These are phyloP conservation scores for Enteromius afrohamiltoni DNA, from an alignment of 2,797 vertebrate species.

Conservation along the genomic window DNA sequence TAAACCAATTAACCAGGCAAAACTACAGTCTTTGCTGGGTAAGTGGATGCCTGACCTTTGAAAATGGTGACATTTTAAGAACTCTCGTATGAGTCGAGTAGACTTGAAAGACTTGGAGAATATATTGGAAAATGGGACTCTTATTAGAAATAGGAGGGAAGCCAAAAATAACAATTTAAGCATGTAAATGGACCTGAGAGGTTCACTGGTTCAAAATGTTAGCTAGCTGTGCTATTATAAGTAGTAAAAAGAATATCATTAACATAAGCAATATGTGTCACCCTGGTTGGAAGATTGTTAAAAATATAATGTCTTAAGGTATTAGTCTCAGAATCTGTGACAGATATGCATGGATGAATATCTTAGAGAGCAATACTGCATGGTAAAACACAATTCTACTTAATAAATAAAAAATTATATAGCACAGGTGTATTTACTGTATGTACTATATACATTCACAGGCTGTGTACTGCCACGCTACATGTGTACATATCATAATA, in stretches of 20 bases:
- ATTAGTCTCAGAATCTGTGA: neutral
- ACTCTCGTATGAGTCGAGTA: conserved; percentile 7
- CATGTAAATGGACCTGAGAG: neutral
- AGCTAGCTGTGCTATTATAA: neutral
- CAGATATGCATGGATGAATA: neutral
- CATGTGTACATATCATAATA: neutral
- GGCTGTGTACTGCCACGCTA: neutral
- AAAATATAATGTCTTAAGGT: neutral
- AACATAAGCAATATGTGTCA: neutral
- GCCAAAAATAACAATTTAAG: neutral
- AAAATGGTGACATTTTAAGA: conserved; percentile 49
- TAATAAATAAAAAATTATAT: neutral
- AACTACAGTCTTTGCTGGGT: conserved; percentile 37
- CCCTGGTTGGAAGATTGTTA: neutral
- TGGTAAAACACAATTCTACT: neutral
- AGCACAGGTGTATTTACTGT: too few species aligned
- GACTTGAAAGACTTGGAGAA: conserved; percentile 9
- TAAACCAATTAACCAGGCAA: conserved; percentile 40
- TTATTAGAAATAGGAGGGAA: neutral
- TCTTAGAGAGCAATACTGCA: neutral
- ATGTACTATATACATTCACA: neutral
- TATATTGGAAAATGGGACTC: neutral
- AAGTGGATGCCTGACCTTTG: conserved; percentile 51
- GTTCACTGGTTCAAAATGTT: neutral
- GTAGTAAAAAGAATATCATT: neutral